phyloP scores from a whole-genome alignment of 2,797 vertebrate genomes.

The Phoebastria nigripes region DNA sequence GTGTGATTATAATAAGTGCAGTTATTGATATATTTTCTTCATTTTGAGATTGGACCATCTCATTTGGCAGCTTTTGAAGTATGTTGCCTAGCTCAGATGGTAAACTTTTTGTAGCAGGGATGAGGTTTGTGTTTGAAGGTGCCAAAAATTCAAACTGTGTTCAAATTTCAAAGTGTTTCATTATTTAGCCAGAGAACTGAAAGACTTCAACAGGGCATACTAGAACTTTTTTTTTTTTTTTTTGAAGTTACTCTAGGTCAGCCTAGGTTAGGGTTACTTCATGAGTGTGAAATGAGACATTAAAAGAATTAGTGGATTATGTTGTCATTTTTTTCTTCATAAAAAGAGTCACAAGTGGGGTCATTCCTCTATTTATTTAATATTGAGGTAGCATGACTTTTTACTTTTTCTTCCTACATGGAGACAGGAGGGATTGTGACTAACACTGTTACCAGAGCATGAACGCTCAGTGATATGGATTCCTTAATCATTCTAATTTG shows the following conservation, averaged over 20 bases:
- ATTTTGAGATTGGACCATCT: neutral
- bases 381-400: neutral
- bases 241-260: neutral
- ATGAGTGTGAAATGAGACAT: neutral
- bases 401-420: neutral
- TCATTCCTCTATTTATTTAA: neutral
- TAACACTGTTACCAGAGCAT: neutral
- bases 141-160: neutral
- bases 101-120: neutral
- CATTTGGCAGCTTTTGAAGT: neutral
- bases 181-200: neutral
- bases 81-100: neutral
- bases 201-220: neutral
- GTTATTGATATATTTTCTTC: neutral
- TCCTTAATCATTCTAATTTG: neutral
- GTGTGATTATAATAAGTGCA: neutral
- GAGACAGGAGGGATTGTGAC: neutral
- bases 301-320: neutral
- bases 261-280: neutral
- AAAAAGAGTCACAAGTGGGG: neutral
- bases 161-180: neutral
- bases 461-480: neutral
- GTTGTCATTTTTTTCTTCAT: neutral
- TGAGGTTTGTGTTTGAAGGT: neutral
- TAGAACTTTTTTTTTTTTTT: neutral